phyloP scores from a whole-genome alignment of 2,797 vertebrate genomes.

The Echiichthys vipera region DNA sequence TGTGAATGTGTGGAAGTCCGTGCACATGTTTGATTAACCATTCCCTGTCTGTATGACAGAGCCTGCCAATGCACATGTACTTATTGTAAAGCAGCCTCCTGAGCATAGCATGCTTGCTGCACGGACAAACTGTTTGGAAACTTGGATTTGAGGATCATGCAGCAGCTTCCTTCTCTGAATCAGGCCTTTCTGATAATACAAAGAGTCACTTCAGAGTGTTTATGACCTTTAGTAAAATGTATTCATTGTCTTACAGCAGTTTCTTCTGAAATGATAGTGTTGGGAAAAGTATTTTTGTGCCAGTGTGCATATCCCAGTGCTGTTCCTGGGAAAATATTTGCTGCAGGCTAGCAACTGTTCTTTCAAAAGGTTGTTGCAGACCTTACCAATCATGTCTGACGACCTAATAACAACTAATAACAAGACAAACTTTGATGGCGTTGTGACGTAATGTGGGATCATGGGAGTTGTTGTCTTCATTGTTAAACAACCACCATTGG shows the following conservation, averaged over 20 bases:
- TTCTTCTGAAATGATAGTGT: not conserved
- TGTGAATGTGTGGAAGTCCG: slow-evolving; percentile 30
- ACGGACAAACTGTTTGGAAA: not conserved
- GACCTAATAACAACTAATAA: no score
- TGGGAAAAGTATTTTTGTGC: not conserved
- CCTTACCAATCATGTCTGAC: no score
- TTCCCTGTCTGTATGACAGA: slow-evolving; percentile 56
- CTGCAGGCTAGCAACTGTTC: not conserved
- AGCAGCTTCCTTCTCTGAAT: not conserved
- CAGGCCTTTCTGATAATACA: not conserved
- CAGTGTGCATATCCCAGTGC: not conserved
- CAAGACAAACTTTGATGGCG: no score
- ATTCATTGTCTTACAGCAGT: not conserved
- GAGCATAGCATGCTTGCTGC: slow-evolving; percentile 6
- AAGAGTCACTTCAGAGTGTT: not conserved
- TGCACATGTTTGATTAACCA: slow-evolving; percentile 75
- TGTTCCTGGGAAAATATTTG: not conserved
- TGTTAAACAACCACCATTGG: no score
- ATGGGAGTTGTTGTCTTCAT: no score
- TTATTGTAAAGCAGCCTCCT: slow-evolving; percentile 40
- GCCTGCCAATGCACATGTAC: slow-evolving; percentile 62
- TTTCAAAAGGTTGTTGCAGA: not conserved
- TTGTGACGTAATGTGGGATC: no score
- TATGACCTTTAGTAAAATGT: not conserved
- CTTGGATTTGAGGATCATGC: not conserved